Evolutionary conservation across 2,888 invertebrate species (phyloP).

Genomic region (Heliconius ethilla): DNA sequence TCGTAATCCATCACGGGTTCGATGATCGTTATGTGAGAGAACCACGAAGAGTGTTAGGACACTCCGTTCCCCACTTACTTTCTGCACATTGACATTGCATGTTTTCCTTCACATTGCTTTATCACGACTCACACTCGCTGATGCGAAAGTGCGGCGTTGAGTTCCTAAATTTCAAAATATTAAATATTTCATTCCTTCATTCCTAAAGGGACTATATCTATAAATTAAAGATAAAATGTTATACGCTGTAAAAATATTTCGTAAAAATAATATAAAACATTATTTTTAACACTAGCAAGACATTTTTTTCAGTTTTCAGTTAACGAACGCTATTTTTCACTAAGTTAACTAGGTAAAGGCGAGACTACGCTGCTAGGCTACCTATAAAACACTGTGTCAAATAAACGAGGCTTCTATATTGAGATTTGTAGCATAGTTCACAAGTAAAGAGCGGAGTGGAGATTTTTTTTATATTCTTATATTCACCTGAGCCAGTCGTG

Average conservation of each 20-base stretch:
- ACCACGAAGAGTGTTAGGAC: no score
- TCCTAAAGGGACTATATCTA: no score
- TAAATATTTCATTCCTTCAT: no score
- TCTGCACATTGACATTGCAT: no score
- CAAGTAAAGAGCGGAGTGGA: not conserved
- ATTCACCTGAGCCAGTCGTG: not conserved
- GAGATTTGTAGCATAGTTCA: constrained; percentile 34
- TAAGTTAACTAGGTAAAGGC: constrained; percentile 29
- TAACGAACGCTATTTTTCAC: constrained; percentile 32
- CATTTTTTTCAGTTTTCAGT: constrained; percentile 5
- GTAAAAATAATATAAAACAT: not conserved
- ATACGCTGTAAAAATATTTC: not conserved
- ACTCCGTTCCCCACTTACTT: no score
- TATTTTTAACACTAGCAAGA: constrained; percentile 6
- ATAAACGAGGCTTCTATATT: constrained; percentile 36
- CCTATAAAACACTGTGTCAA: constrained; percentile 40
- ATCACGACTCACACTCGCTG: no score
- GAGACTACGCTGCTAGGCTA: constrained; percentile 19
- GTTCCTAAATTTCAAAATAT: no score
- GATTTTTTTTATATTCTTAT: not conserved
- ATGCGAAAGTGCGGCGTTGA: no score
- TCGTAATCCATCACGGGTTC: no score
- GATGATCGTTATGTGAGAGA: no score
- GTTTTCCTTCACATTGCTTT: no score
- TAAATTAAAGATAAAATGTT: no score